A percentile compares a stretch with the other conserved stretches of the same genome.
Evolutionary conservation across 2,113 vertebrate species (phyloP).

Genomic region (Malurus elegans): DNA sequence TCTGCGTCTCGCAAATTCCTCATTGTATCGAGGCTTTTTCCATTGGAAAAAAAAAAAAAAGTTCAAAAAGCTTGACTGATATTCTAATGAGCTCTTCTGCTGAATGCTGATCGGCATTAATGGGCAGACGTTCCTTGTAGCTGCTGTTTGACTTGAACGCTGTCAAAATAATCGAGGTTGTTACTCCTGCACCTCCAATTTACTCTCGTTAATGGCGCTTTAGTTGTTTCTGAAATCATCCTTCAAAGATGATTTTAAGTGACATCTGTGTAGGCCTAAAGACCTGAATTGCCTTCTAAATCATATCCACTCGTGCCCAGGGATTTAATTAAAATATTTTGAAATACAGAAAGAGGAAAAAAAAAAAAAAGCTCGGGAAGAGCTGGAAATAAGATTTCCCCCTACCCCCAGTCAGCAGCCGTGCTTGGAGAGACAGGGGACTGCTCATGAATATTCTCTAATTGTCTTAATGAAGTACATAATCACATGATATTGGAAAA

Average conservation of each 20-base stretch:
- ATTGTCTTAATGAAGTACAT: constrained; percentile 52
- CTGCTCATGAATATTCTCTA: constrained; percentile 41
- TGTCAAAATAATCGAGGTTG: constrained; percentile 40
- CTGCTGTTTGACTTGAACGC: constrained; percentile 8
- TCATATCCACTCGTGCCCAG: background rate
- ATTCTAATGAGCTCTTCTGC: background rate
- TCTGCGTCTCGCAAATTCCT: constrained; percentile 11
- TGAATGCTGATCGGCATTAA: constrained; percentile 15
- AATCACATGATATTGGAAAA: constrained; percentile 12
- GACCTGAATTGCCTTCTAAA: constrained; percentile 47
- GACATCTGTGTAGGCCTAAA: constrained; percentile 46
- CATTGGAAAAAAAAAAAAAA: constrained; percentile 18
- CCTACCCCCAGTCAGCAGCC: background rate
- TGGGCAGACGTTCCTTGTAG: background rate
- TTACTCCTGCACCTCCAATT: constrained; percentile 4
- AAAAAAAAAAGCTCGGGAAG: background rate
- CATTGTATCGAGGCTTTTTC: background rate
- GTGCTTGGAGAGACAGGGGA: background rate
- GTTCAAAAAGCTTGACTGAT: background rate
- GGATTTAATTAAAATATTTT: constrained; percentile 50
- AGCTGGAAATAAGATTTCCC: background rate
- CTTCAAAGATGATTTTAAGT: constrained; percentile 53
- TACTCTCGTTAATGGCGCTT: constrained; percentile 1
- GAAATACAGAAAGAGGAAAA: background rate
- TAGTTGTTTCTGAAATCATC: constrained; percentile 50